A percentile compares a stretch with the other conserved stretches of the same genome.
Conservation (phyloP, 2,888 invertebrate species). For the Maniola hyperantus region DNA sequence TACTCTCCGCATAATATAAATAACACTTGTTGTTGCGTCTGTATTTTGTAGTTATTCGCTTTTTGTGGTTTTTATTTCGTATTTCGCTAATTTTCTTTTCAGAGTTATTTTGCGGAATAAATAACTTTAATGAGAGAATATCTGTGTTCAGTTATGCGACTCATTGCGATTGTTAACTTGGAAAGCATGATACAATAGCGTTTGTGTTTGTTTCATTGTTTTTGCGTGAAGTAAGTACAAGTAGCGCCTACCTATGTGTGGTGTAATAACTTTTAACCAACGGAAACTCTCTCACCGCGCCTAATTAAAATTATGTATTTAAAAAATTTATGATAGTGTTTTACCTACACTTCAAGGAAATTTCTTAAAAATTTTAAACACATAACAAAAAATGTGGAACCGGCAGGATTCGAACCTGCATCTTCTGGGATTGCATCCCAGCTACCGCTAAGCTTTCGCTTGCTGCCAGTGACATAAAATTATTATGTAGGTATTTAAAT, state of each 20-base stretch:
- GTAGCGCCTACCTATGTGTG: too few species aligned
- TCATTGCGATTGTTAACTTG: slow-evolving; percentile 4
- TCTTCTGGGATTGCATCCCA: too few species aligned
- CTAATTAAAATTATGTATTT: too few species aligned
- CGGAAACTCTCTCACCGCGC: too few species aligned
- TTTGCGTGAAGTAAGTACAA: background rate
- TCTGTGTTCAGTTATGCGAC: slow-evolving; percentile 10
- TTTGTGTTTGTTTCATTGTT: slow-evolving; percentile 7
- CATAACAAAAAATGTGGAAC: too few species aligned
- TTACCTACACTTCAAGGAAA: too few species aligned
- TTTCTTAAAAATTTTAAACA: too few species aligned
- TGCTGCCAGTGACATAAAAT: too few species aligned
- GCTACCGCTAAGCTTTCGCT: too few species aligned
- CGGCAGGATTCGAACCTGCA: too few species aligned
- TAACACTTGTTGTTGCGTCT: slow-evolving; percentile 50
- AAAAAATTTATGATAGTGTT: too few species aligned
- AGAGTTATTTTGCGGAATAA: slow-evolving; percentile 18
- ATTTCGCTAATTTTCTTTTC: slow-evolving; percentile 22
- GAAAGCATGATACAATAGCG: slow-evolving; percentile 4
- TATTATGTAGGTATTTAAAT: too few species aligned
- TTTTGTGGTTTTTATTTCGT: slow-evolving; percentile 14
- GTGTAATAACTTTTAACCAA: background rate
- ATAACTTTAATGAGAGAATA: slow-evolving; percentile 19
- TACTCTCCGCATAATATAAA: slow-evolving; percentile 41
- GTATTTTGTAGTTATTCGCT: slow-evolving; percentile 24